A percentile compares a stretch with the other conserved stretches of the same genome.
These are phyloP conservation scores for Platichthys stellatus DNA, from an alignment of 2,113 vertebrate species.

Conservation along the genomic window DNA sequence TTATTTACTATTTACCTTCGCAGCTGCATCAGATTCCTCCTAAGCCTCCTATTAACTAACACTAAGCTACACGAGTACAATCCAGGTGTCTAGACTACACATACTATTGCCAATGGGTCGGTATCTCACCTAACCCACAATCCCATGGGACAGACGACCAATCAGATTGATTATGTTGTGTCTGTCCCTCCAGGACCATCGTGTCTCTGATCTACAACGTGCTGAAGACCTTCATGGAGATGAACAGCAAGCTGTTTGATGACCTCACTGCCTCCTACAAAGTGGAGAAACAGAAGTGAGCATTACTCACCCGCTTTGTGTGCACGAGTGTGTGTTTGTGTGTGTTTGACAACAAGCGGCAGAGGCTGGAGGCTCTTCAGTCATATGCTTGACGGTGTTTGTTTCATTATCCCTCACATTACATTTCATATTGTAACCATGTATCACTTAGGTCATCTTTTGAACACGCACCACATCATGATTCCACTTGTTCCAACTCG, in stretches of 20 bases:
- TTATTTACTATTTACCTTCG: no score
- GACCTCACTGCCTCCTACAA: conserved; percentile 95
- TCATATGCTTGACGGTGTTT: conserved; percentile 28
- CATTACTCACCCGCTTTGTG: conserved; percentile 56
- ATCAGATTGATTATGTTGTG: conserved; percentile 1
- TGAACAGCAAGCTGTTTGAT: conserved; percentile 93
- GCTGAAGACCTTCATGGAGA: conserved; percentile 96
- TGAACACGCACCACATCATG: conserved; percentile 22
- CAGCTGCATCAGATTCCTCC: no score
- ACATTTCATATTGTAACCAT: conserved; percentile 41
- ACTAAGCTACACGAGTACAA: no score
- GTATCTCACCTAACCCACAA: not conserved
- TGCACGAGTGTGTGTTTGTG: conserved; percentile 6
- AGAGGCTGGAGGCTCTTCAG: conserved; percentile 30
- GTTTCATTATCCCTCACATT: conserved; percentile 41
- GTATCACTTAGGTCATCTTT: conserved; percentile 46
- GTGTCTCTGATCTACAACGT: conserved; percentile 95
- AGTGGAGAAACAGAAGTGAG: conserved; percentile 95
- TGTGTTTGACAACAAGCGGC: conserved; percentile 50
- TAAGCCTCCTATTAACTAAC: no score
- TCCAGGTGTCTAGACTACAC: no score
- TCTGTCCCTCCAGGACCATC: conserved; percentile 84
- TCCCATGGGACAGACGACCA: not conserved
- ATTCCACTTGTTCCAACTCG: conserved; percentile 6
- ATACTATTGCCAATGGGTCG: no score